Evolutionary conservation across 2,797 vertebrate species (phyloP).

Genomic region (Aldrovandia affinis): DNA sequence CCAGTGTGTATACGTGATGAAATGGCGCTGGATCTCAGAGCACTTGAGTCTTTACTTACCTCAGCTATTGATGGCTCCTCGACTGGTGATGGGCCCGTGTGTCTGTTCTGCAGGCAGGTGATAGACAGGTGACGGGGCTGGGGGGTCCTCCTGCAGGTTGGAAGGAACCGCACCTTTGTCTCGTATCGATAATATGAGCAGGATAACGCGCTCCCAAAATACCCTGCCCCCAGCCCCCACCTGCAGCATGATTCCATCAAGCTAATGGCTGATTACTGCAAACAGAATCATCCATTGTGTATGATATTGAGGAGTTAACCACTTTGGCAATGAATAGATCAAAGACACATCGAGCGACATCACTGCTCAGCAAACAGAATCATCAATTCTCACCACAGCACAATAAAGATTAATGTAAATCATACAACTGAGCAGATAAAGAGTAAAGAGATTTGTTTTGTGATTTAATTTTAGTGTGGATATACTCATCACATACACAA

Average conservation of each 20-base stretch:
- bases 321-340: slow-evolving; percentile 6
- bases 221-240: neutral
- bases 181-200: neutral
- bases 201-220: neutral
- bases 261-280: slow-evolving; percentile 10
- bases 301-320: slow-evolving; percentile 8
- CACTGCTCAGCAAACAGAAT: neutral
- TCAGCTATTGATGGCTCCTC: too few species aligned
- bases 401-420: slow-evolving; percentile 26
- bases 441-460: neutral
- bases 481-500: slow-evolving; percentile 7
- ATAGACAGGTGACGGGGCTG: neutral
- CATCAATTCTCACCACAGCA: slow-evolving; percentile 7
- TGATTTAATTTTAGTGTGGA: slow-evolving; percentile 1
- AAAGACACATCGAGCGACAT: neutral
- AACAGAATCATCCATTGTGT: slow-evolving; percentile 9
- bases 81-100: neutral
- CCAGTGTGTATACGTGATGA: too few species aligned
- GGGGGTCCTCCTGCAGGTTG: neutral
- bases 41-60: neutral
- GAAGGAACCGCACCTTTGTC: neutral
- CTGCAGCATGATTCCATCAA: neutral
- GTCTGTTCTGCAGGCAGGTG: neutral
- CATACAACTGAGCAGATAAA: neutral
- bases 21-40: neutral